These are phyloP conservation scores for Zaprionus kolodkinae DNA, from an alignment of 1,140 invertebrate species.

Conservation along the genomic window DNA sequence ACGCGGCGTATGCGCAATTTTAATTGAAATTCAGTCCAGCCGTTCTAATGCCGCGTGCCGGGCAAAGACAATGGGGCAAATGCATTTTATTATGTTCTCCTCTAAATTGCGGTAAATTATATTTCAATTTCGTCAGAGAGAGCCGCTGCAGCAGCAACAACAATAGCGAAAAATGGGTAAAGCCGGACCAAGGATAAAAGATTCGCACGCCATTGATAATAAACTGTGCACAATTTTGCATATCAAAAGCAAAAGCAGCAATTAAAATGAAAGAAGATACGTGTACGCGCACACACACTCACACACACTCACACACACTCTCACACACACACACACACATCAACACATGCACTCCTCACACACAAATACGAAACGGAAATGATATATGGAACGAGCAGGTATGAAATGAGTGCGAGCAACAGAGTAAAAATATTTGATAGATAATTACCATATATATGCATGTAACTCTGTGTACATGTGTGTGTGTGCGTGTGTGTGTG, in stretches of 20 bases:
- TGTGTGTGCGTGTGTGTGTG: constrained; percentile 7
- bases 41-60: constrained; percentile 13
- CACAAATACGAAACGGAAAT: constrained; percentile 41
- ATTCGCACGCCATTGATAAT: constrained; percentile 66
- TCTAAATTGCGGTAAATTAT: constrained; percentile 53
- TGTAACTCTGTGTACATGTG: constrained; percentile 13
- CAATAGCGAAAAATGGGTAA: constrained; percentile 17
- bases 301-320: too few relatives aligned
- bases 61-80: constrained; percentile 38
- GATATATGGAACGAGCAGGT: neutral
- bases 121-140: constrained; percentile 52
- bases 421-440: constrained; percentile 70
- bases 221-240: constrained; percentile 79
- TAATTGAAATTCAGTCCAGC: constrained; percentile 53
- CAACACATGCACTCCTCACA: neutral
- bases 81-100: constrained; percentile 41
- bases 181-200: constrained; percentile 27
- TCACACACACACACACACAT: neutral
- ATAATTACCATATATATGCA: constrained; percentile 57
- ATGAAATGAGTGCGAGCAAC: neutral
- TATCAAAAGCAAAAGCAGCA: constrained; percentile 76
- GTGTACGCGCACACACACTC: neutral
- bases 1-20: constrained; percentile 58
- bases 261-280: constrained; percentile 67
- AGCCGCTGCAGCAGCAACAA: constrained; percentile 38